Evolutionary conservation across 2,888 invertebrate species (phyloP).

Genomic region (Drosophila meridiana): DNA sequence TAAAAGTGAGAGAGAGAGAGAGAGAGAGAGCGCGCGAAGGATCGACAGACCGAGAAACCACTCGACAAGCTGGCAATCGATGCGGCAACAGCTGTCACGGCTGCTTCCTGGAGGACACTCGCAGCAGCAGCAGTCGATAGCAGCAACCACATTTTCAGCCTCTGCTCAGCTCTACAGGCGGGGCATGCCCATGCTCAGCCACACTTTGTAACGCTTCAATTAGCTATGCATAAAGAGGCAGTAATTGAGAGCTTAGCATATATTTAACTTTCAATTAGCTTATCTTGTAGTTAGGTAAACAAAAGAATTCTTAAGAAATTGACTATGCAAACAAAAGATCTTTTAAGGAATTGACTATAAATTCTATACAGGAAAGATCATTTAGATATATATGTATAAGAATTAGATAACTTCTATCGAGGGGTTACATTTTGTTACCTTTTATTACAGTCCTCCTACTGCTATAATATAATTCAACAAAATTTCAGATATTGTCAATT

Average conservation of each 20-base stretch:
- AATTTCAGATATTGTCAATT: background rate
- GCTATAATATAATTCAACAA: background rate
- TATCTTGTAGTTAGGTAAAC: background rate
- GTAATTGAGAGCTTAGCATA: background rate
- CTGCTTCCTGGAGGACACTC: constrained; percentile 66
- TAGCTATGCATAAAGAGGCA: constrained; percentile 8
- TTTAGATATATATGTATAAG: background rate
- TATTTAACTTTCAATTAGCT: background rate
- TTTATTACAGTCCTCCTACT: too few relatives aligned
- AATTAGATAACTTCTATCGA: background rate
- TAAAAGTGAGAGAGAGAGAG: constrained; percentile 1
- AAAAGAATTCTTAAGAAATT: background rate
- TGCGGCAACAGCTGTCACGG: constrained; percentile 77
- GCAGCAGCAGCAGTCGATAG: constrained; percentile 20
- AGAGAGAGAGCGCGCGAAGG: constrained; percentile 11
- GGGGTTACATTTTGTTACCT: background rate
- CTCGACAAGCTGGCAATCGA: constrained; percentile 73
- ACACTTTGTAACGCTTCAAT: constrained; percentile 36
- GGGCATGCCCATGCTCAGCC: constrained; percentile 37
- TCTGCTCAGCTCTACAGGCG: constrained; percentile 2
- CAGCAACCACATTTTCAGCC: constrained; percentile 35
- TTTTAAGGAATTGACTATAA: background rate
- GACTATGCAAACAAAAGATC: too few relatives aligned
- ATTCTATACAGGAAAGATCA: background rate
- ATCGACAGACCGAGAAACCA: constrained; percentile 39